These are phyloP conservation scores for Hemiscyllium ocellatum DNA, from an alignment of 2,113 vertebrate genomes.

Conservation along the genomic window DNA sequence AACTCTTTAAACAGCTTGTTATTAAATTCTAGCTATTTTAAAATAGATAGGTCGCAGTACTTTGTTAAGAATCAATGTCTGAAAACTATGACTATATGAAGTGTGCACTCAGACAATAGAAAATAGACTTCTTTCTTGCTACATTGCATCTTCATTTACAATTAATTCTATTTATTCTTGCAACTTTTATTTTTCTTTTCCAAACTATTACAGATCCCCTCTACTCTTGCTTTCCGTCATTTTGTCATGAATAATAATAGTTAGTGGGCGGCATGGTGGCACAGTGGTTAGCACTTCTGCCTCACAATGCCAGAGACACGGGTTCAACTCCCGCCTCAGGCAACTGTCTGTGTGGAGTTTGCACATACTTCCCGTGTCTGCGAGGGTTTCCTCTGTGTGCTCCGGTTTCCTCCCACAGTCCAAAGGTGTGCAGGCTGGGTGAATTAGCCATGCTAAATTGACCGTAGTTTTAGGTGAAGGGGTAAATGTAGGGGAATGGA, in stretches of 20 bases:
- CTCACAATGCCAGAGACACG: no score
- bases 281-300: no score
- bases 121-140: not conserved
- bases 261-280: no score
- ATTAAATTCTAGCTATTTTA: not conserved
- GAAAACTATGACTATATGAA: not conserved
- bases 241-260: not conserved
- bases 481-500: no score
- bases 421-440: no score
- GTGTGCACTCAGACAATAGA: not conserved
- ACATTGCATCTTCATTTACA: not conserved
- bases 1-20: not conserved
- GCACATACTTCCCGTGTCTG: no score
- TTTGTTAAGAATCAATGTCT: not conserved
- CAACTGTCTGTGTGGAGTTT: no score
- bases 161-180: not conserved
- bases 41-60: not conserved
- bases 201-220: not conserved
- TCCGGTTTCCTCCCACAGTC: no score
- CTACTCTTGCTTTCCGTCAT: not conserved
- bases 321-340: no score
- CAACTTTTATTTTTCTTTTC: not conserved
- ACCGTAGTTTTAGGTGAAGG: no score
- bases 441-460: no score
- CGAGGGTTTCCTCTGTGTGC: no score